Evolutionary conservation across 2,113 vertebrate species (phyloP).

Genomic region (Oreotrochilus melanogaster): DNA sequence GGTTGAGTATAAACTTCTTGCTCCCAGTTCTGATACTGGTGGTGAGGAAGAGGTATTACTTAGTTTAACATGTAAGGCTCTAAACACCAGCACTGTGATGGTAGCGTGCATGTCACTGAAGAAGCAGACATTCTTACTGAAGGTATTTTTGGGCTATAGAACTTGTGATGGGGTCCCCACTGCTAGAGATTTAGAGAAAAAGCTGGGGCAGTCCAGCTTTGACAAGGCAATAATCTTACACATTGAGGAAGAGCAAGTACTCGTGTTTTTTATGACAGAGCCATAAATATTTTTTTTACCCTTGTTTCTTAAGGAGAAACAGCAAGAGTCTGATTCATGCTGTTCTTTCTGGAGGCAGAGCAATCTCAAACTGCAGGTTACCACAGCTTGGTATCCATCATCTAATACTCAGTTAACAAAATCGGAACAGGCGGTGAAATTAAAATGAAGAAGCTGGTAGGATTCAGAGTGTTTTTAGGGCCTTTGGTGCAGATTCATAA

Average conservation of each 20-base stretch:
- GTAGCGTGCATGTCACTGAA: background rate
- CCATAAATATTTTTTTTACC: background rate
- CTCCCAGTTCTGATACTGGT: background rate
- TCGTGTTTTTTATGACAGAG: background rate
- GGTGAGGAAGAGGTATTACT: background rate
- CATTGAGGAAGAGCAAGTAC: background rate
- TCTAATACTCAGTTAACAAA: background rate
- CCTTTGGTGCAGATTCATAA: background rate
- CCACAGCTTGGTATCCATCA: background rate
- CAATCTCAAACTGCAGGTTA: background rate
- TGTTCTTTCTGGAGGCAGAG: background rate
- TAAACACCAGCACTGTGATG: background rate
- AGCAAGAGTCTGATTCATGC: background rate
- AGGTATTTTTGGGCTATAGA: background rate
- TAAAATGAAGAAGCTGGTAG: background rate
- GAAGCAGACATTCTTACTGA: background rate
- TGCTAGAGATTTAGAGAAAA: background rate
- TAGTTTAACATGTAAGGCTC: background rate
- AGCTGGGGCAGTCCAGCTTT: background rate
- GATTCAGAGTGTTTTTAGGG: background rate
- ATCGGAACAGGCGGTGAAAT: background rate
- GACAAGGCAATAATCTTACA: background rate
- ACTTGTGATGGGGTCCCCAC: background rate
- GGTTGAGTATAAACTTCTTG: background rate
- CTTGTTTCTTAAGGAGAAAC: background rate